Base-by-base conservation (phyloP, 2,888 invertebrate species). In the Eledone cirrhosa region DNA sequence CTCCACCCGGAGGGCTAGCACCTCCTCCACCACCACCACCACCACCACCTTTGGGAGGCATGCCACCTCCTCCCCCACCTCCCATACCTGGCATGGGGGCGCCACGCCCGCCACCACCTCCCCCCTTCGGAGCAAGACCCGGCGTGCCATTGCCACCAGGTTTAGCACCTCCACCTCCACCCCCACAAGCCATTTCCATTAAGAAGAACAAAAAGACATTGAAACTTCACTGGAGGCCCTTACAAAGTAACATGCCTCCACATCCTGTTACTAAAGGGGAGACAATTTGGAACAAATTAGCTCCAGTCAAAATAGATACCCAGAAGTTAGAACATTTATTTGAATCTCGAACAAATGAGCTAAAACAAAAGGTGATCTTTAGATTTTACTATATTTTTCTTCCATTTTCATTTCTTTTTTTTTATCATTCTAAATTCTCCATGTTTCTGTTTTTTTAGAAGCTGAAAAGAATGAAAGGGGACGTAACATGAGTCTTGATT, bases 211-310 rank as follows among this genome's bases (percentile, higher is more conserved):
- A 98, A 92, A 90, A 98, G 90, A 99, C 99, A 33, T 95, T 99
- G 22, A 98, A 98, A 91, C 92, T 99, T 78, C 99, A 99, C 91
- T 99, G 99, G 99, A 96, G 96, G 89, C 97, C 99, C 91, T 91
- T 92, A 1, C 89, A 90, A 77, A 84, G 94, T 22, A 85, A 85
- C 48, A 80, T 80, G 24, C 84, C 84, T 13, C 77, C 82, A 4
- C 85, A 86, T 72, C 86, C 86, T 13, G 76, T 84, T 29, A 85
- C 84, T 1, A 86, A 86, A 79, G 86, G 86, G 14, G 86, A 86
- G 69, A 88, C 89, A 47, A 87, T 90, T 79, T 90, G 90, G 90
- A 88, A 86, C 77, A 86, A 88, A 79, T 81, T 90, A 65, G 83
- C 87, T 63, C 94, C 94, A 47, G 94, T 98, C 11, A 93, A 93